A percentile compares a stretch with the other conserved stretches of the same genome.
These are phyloP conservation scores for Panulirus ornatus DNA, from an alignment of 1,140 invertebrate species.

Conservation along the genomic window DNA sequence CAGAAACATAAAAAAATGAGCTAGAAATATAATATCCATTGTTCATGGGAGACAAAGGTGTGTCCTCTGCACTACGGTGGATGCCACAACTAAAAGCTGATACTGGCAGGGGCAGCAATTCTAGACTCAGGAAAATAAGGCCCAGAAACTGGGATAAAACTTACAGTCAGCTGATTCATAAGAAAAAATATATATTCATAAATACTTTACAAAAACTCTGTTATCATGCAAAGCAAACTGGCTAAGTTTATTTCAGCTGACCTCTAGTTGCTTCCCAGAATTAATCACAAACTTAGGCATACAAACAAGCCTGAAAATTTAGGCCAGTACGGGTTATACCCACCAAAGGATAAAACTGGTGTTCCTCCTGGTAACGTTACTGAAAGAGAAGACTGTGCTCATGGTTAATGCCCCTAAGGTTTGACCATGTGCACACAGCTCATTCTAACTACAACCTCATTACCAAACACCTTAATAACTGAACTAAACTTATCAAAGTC, in stretches of 20 bases:
- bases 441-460: conserved; percentile 31
- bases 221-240: neutral
- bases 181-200: neutral
- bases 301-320: conserved; percentile 51
- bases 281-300: conserved; percentile 16
- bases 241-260: conserved; percentile 17
- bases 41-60: neutral
- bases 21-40: neutral
- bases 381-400: conserved; percentile 67
- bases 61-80: conserved; percentile 38
- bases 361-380: conserved; percentile 66
- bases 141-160: conserved; percentile 23
- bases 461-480: neutral
- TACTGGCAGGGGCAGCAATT: conserved; percentile 38
- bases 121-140: conserved; percentile 16
- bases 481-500: conserved; percentile 32
- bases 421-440: conserved; percentile 51
- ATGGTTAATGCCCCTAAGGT: conserved; percentile 53
- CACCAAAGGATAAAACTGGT: conserved; percentile 69
- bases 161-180: conserved; percentile 17
- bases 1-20: conserved; percentile 36
- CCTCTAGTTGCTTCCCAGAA: conserved; percentile 17
- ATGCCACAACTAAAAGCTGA: conserved; percentile 58
- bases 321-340: conserved; percentile 50
- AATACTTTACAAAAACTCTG: neutral